Evolutionary conservation across 2,888 invertebrate species (phyloP).

Genomic region (Antheraea assamensis): DNA sequence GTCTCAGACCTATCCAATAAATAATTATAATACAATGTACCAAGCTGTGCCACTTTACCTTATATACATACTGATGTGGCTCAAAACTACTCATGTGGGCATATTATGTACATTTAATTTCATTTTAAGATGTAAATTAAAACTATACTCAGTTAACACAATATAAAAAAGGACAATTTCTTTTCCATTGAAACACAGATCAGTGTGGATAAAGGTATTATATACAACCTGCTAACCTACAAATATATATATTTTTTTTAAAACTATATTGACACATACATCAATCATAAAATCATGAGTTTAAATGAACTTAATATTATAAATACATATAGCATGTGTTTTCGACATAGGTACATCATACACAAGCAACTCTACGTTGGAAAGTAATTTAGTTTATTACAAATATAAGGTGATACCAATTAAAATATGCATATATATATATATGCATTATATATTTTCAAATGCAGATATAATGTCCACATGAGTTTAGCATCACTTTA

Average conservation of each 20-base stretch:
- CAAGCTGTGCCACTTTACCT: conserved; percentile 50
- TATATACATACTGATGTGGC: conserved; percentile 44
- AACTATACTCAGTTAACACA: neutral
- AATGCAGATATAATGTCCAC: conserved; percentile 10
- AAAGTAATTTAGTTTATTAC: neutral
- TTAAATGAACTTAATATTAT: neutral
- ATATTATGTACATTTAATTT: conserved; percentile 6
- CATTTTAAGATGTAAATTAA: neutral
- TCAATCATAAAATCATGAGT: neutral
- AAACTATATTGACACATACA: neutral
- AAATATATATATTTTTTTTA: no score
- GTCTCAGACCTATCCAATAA: conserved; percentile 58
- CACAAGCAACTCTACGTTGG: neutral
- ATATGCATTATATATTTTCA: neutral
- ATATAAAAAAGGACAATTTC: neutral
- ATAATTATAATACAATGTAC: conserved; percentile 54
- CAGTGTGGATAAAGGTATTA: neutral
- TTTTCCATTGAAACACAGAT: neutral
- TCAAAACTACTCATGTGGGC: neutral
- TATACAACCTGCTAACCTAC: no score
- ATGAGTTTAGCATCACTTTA: conserved; percentile 27
- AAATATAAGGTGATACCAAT: conserved; percentile 9
- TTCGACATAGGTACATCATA: neutral
- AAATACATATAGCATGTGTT: neutral
- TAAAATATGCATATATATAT: neutral